These are phyloP conservation scores for Corticium candelabrum DNA, from an alignment of 37 sponge, comb jelly and placozoan species.

Conservation along the genomic window DNA sequence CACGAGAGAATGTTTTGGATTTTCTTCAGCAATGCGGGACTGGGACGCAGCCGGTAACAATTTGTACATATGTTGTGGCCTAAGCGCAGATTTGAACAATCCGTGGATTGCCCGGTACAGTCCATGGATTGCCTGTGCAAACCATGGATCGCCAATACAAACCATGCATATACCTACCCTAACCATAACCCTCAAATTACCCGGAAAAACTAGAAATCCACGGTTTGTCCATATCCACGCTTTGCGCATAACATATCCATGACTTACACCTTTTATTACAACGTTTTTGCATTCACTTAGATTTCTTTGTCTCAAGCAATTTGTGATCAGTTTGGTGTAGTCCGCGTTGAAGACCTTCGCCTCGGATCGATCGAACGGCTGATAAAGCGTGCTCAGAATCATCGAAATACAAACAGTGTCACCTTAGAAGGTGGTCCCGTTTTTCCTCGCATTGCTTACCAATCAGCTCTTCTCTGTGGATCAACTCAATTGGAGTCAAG, in stretches of 20 bases:
- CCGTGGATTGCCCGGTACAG: too few relatives aligned
- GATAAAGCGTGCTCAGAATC: not conserved
- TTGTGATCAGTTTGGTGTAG: conserved; percentile 19
- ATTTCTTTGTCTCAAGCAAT: conserved; percentile 13
- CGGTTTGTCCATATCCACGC: too few relatives aligned
- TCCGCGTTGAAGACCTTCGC: conserved; percentile 23
- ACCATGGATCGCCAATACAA: too few relatives aligned
- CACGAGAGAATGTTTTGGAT: not conserved
- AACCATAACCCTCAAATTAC: too few relatives aligned
- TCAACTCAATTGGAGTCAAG: too few relatives aligned
- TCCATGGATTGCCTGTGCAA: too few relatives aligned
- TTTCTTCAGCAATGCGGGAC: not conserved
- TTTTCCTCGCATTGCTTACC: not conserved
- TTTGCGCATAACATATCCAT: too few relatives aligned
- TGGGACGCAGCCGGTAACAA: not conserved
- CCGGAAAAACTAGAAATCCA: not conserved
- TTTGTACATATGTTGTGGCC: too few relatives aligned
- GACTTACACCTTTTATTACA: too few relatives aligned
- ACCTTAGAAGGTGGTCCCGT: not conserved
- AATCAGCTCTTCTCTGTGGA: not conserved
- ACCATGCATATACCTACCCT: too few relatives aligned
- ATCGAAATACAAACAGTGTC: not conserved
- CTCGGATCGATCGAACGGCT: conserved; percentile 44
- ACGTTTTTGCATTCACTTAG: not conserved
- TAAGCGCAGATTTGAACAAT: not conserved